Evolutionary conservation across 1,140 invertebrate species (phyloP).

Genomic region (Anastrepha ludens): DNA sequence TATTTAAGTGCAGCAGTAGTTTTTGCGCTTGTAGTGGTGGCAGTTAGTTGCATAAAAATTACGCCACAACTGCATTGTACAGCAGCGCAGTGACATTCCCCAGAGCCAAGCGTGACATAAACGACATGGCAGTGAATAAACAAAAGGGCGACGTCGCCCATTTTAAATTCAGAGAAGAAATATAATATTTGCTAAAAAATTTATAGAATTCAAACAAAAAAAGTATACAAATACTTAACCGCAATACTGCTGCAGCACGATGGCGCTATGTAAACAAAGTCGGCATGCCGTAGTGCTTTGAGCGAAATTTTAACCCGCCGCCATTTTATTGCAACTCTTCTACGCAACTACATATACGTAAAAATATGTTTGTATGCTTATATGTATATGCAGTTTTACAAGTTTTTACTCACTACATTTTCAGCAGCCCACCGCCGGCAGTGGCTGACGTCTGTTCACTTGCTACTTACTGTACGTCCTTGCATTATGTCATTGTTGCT

Average conservation of each 20-base stretch:
- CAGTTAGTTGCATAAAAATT: slow-evolving; percentile 22
- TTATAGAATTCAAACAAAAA: slow-evolving; percentile 7
- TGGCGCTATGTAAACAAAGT: neutral
- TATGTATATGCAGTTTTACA: neutral
- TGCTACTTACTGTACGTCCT: neutral
- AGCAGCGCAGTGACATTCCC: neutral
- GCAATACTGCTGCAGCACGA: neutral
- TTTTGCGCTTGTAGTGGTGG: neutral
- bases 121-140: slow-evolving; percentile 25
- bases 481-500: neutral
- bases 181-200: slow-evolving; percentile 32
- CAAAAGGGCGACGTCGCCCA: slow-evolving; percentile 33
- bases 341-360: neutral
- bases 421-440: neutral
- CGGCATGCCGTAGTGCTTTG: neutral
- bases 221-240: neutral
- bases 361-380: neutral
- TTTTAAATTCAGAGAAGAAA: slow-evolving; percentile 44
- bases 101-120: neutral
- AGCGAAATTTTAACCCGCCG: neutral
- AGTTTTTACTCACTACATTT: neutral
- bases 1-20: neutral
- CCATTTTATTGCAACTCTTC: neutral
- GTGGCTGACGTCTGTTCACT: neutral
- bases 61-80: slow-evolving; percentile 15